Conservation (phyloP, 2,888 invertebrate genomes). For the Adelognathus sp. region DNA sequence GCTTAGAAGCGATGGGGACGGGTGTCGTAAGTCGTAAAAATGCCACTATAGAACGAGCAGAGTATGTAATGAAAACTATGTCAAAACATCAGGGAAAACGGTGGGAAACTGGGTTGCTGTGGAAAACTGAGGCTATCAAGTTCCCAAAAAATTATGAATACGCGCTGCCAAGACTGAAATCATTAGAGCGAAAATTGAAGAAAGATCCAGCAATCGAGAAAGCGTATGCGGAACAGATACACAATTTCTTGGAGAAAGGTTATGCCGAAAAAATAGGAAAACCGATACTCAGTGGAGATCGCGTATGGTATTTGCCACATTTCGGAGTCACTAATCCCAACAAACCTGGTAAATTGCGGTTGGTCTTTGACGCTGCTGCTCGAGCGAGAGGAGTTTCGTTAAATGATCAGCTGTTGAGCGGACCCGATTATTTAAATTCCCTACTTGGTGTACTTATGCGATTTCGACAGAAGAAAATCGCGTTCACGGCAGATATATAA, state of each 20-base stretch:
- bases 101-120: constrained; percentile 31
- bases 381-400: constrained; percentile 59
- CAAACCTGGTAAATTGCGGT: constrained; percentile 65
- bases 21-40: background rate
- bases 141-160: background rate
- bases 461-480: constrained; percentile 72
- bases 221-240: background rate
- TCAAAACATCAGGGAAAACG: background rate
- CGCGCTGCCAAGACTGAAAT: background rate
- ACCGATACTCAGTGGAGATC: background rate
- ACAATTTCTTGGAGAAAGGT: background rate
- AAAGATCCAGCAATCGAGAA: background rate
- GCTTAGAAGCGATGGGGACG: background rate
- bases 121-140: background rate
- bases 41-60: background rate
- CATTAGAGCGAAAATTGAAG: constrained; percentile 21
- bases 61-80: background rate
- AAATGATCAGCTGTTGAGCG: constrained; percentile 68
- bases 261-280: background rate
- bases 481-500: constrained; percentile 69
- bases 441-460: constrained; percentile 72
- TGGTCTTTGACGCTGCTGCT: constrained; percentile 71
- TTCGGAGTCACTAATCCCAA: constrained; percentile 64
- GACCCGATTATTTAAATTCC: constrained; percentile 71
- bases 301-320: constrained; percentile 52